phyloP scores from a whole-genome alignment of 35 echinoderm and acorn worm genomes.

The Apostichopus japonicus region DNA sequence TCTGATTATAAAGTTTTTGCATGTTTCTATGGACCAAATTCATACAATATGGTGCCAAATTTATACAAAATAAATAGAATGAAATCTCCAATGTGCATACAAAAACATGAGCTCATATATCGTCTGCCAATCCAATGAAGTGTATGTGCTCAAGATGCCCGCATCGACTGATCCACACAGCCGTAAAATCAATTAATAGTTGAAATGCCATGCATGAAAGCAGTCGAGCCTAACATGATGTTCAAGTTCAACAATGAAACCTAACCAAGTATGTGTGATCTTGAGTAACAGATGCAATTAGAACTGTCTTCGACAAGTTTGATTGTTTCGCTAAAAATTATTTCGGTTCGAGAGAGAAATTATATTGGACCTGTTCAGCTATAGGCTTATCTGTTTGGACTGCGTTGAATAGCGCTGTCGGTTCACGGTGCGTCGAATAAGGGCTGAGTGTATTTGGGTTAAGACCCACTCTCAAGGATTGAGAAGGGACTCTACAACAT shows the following conservation, averaged over 20 bases:
- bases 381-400: background rate
- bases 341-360: background rate
- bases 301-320: background rate
- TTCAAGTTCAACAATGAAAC: slow-evolving; percentile 7
- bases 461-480: background rate
- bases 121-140: background rate
- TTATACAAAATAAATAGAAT: too few relatives aligned
- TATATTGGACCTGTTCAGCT: slow-evolving; percentile 7
- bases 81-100: background rate
- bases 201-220: background rate
- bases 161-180: background rate
- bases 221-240: background rate
- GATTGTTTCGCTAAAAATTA: slow-evolving; percentile 13
- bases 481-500: too few relatives aligned
- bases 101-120: background rate
- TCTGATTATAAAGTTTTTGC: too few relatives aligned
- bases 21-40: too few relatives aligned
- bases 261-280: slow-evolving; percentile 7
- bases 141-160: background rate
- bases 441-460: background rate
- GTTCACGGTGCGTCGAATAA: background rate
- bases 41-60: too few relatives aligned
- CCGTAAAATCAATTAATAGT: background rate
- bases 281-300: slow-evolving; percentile 4
- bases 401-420: background rate